phyloP scores from a whole-genome alignment of 2,113 vertebrate species.

The Coptodon rendalli region DNA sequence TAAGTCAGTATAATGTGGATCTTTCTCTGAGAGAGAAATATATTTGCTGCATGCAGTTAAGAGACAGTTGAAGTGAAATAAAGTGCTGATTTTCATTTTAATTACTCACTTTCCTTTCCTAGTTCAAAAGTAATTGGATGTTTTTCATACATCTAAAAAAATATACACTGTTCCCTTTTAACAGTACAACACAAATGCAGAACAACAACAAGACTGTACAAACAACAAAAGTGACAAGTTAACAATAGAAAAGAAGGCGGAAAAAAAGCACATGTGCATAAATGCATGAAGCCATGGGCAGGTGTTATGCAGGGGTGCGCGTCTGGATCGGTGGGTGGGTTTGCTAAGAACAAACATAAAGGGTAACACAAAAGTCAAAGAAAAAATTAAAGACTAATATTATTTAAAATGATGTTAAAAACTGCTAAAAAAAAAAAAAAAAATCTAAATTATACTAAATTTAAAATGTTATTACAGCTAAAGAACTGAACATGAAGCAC shows the following conservation, averaged over 20 bases:
- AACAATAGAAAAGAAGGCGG: neutral
- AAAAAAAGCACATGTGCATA: neutral
- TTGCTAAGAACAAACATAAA: neutral
- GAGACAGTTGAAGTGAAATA: neutral
- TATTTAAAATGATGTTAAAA: neutral
- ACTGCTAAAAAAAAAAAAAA: fast-evolving
- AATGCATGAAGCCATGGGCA: neutral
- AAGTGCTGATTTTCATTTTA: neutral
- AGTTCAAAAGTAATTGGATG: neutral
- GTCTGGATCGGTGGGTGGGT: fast-evolving
- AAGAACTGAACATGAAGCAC: neutral
- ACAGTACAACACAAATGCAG: neutral
- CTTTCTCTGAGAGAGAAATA: neutral
- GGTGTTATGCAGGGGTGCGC: neutral
- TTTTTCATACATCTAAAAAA: neutral
- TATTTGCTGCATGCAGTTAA: neutral
- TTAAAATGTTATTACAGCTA: neutral
- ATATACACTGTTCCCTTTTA: neutral
- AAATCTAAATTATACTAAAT: neutral
- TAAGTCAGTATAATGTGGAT: neutral
- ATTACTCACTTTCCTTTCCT: neutral
- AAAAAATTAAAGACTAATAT: neutral
- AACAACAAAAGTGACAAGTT: neutral
- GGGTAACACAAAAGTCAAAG: neutral
- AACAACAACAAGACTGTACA: neutral